A percentile compares a stretch with the other conserved stretches of the same genome.
These are phyloP conservation scores for Sturmia bella DNA, from an alignment of 2,888 invertebrate genomes.

Conservation along the genomic window DNA sequence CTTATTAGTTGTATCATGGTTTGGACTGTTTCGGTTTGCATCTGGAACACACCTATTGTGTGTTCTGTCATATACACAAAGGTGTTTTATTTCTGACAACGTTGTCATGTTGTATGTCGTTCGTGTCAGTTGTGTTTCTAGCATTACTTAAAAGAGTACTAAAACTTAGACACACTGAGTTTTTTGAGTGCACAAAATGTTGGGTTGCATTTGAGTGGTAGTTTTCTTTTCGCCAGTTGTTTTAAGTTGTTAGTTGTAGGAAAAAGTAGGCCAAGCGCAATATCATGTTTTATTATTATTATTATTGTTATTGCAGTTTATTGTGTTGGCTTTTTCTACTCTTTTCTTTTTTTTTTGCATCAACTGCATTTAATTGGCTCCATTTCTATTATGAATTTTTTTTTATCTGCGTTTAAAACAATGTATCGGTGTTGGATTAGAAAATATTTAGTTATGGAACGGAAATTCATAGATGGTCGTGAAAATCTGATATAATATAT, in stretches of 20 bases:
- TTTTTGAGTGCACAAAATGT: background rate
- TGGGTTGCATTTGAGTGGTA: constrained; percentile 42
- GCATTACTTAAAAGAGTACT: too few species aligned
- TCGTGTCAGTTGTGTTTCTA: too few species aligned
- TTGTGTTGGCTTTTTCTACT: constrained; percentile 62
- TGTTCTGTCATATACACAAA: too few species aligned
- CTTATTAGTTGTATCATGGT: too few species aligned
- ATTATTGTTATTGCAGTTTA: constrained; percentile 67
- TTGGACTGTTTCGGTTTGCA: too few species aligned
- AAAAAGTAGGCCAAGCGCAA: constrained; percentile 80
- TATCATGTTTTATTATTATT: constrained; percentile 73
- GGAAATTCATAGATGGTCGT: constrained; percentile 46
- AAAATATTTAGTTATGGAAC: constrained; percentile 39
- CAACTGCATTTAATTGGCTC: constrained; percentile 69
- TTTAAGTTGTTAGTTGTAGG: constrained; percentile 61
- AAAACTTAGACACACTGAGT: too few species aligned
- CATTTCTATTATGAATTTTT: constrained; percentile 60
- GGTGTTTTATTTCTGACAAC: too few species aligned
- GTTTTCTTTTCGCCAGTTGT: constrained; percentile 59
- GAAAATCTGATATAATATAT: constrained; percentile 2
- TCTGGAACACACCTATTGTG: too few species aligned
- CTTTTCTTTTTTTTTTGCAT: constrained; percentile 33
- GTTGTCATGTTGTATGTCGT: too few species aligned
- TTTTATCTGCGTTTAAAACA: constrained; percentile 1
- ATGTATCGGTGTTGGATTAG: background rate